Evolutionary conservation across 2,113 vertebrate species (phyloP).

Genomic region (Nothocercus julius): DNA sequence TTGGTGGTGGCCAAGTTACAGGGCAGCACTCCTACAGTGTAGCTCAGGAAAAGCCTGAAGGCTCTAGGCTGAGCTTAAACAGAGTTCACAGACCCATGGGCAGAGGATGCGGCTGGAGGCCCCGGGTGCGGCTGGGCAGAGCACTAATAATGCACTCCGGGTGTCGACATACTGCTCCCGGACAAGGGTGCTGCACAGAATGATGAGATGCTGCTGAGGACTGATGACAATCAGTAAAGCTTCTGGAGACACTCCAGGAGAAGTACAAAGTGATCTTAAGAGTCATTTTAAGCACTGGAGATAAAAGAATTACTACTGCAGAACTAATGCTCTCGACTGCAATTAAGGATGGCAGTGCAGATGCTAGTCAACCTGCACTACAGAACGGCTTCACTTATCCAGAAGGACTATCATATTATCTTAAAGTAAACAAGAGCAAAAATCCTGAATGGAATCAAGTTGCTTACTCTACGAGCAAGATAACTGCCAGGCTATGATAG

Average conservation of each 20-base stretch:
- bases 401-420: neutral
- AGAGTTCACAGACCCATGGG: accelerated
- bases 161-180: neutral
- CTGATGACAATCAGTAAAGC: neutral
- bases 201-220: neutral
- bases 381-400: neutral
- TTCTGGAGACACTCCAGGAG: neutral
- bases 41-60: neutral
- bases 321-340: neutral
- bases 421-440: neutral
- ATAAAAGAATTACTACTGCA: neutral
- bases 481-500: neutral
- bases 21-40: neutral
- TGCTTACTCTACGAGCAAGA: neutral
- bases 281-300: neutral
- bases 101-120: neutral
- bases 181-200: neutral
- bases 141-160: neutral
- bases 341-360: neutral
- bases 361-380: neutral
- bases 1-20: neutral
- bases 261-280: neutral
- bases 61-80: neutral
- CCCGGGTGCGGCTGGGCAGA: neutral
- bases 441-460: neutral